Evolutionary conservation across 2,888 invertebrate species (phyloP), one percentile per base, ranked within the genome.

Genomic region (Pristionchus fissidentatus): DNA sequence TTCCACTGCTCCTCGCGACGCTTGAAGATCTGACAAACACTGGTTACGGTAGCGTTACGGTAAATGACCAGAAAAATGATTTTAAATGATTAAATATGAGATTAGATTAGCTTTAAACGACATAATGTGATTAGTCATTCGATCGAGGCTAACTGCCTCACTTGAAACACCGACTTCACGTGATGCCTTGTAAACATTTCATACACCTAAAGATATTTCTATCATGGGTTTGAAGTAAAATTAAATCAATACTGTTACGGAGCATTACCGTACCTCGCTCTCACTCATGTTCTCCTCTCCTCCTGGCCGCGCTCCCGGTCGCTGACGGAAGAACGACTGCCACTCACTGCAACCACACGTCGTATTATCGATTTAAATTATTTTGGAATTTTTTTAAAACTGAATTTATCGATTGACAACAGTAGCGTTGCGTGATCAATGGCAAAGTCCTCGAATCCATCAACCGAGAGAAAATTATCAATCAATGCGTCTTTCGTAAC

Each of bases 1-100:
- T 87, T 87, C 89, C 89, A 88, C 55, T 85, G 86, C 60, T 82
- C 83, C 57, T 85, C 85, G 49, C 87, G 83, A 38, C 84, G 81
- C 70, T 85, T 84, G 55, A 79, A 78, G 60, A 84, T 80, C 79
- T 86, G 84, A n/a, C 10, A 49, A 75, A 55, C 0, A 55, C 22
- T 55, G n/a, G n/a, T n/a, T n/a, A n/a, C n/a, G n/a, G n/a, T n/a
- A n/a, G n/a, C n/a, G n/a, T n/a, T n/a, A n/a, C n/a, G n/a, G n/a
- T n/a, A n/a, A n/a, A n/a, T n/a, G n/a, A n/a, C n/a, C n/a, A n/a
- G n/a, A n/a, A n/a, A n/a, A n/a, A 55, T 4, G 55, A 4, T 55
- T 22, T 55, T 22, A n/a, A 55, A 22, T 22, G 22, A 55, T 19
- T 15, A 55, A 55, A 13, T 55, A 55, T 19, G 55, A 7, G 22